These are phyloP conservation scores for Drosophila virilis DNA, from an alignment of 1,140 invertebrate species.

Conservation along the genomic window DNA sequence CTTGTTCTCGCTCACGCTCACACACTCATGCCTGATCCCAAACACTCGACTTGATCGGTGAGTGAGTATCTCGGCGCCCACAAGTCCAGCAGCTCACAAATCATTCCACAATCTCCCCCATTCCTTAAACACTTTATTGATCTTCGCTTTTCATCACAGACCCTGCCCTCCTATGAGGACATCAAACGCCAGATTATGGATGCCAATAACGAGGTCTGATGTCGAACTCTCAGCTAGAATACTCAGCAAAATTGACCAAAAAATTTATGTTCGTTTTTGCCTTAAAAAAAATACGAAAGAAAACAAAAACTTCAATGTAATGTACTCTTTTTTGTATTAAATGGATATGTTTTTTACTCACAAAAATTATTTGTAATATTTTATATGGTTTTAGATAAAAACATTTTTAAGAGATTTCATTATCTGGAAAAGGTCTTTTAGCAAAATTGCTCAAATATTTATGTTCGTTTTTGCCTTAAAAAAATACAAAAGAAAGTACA, in stretches of 20 bases:
- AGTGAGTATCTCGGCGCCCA: constrained; percentile 47
- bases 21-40: constrained; percentile 10
- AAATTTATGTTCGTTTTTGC: constrained; percentile 58
- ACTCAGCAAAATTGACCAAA: constrained; percentile 73
- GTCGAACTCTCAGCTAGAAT: constrained; percentile 6
- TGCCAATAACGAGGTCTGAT: constrained; percentile 70
- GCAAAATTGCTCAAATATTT: too few species aligned
- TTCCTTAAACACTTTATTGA: background rate
- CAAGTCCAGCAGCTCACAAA: constrained; percentile 9
- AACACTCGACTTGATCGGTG: constrained; percentile 24
- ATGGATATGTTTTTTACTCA: constrained; percentile 33
- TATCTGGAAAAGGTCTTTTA: too few species aligned
- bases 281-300: constrained; percentile 20
- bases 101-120: background rate
- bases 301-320: constrained; percentile 23
- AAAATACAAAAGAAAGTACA: too few species aligned
- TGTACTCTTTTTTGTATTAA: constrained; percentile 32
- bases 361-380: background rate
- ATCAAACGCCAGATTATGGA: constrained; percentile 62
- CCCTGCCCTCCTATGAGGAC: constrained; percentile 67
- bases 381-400: background rate
- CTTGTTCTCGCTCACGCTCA: constrained; percentile 1
- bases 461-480: too few species aligned
- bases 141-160: constrained; percentile 24
- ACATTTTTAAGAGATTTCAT: too few species aligned